These are phyloP conservation scores for Caenorhabditis sp. DNA, from an alignment of 2,888 invertebrate species.

Conservation along the genomic window DNA sequence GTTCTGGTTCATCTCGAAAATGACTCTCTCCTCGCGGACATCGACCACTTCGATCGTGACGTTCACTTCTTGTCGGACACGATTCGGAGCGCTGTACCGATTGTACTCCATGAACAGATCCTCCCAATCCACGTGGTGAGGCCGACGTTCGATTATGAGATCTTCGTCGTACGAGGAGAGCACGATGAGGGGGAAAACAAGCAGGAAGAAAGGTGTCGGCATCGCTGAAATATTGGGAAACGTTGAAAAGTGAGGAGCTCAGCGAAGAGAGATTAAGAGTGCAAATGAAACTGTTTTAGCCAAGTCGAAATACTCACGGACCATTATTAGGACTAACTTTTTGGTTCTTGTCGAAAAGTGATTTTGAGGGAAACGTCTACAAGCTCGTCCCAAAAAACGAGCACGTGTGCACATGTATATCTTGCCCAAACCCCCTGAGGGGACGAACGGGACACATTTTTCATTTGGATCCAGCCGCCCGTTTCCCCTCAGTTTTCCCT, in stretches of 20 bases:
- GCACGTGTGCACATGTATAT: too few species aligned
- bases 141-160: conserved; percentile 49
- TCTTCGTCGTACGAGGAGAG: conserved; percentile 30
- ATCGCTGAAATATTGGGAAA: neutral
- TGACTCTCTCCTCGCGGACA: conserved; percentile 3
- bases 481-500: conserved; percentile 4
- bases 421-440: conserved; percentile 43
- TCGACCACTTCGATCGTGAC: conserved; percentile 29
- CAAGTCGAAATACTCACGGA: too few species aligned
- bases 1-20: conserved; percentile 38
- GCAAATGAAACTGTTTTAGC: too few species aligned
- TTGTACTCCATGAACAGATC: conserved; percentile 58
- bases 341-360: too few species aligned
- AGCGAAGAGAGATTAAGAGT: too few species aligned
- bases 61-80: conserved; percentile 30
- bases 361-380: too few species aligned
- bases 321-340: too few species aligned
- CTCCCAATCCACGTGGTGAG: conserved; percentile 56
- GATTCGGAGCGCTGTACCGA: conserved; percentile 45
- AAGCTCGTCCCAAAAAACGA: too few species aligned
- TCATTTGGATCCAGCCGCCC: conserved; percentile 32
- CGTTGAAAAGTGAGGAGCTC: neutral
- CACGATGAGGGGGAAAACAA: conserved; percentile 8
- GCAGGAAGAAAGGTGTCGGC: neutral
- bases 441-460: conserved; percentile 36